Evolutionary conservation across 1,140 invertebrate genomes (phyloP).

Genomic region (Drosophila navojoa): DNA sequence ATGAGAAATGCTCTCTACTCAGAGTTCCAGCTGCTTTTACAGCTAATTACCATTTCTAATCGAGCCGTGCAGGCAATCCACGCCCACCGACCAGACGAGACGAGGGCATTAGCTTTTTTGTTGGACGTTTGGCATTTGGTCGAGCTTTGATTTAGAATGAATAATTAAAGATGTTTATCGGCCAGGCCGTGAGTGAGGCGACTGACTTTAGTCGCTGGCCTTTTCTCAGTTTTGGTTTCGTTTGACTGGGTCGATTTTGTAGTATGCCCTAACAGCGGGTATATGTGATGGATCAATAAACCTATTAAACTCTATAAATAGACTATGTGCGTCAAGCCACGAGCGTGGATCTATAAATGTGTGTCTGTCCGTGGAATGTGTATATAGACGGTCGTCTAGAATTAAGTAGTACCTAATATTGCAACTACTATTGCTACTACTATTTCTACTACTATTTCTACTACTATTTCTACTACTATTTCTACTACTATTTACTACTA

Average conservation of each 20-base stretch:
- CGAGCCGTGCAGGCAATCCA: not conserved
- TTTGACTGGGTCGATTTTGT: not conserved
- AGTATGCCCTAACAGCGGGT: not conserved
- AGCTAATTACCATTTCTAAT: slow-evolving; percentile 48
- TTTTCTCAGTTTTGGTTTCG: slow-evolving; percentile 1
- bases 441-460: no score
- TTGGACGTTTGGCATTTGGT: slow-evolving; percentile 66
- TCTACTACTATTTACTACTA: no score
- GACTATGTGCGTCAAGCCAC: no score
- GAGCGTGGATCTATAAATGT: no score
- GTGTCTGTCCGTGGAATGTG: no score
- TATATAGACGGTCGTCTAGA: no score
- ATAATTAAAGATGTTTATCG: slow-evolving; percentile 76
- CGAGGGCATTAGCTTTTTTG: slow-evolving; percentile 10
- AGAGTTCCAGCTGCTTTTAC: slow-evolving; percentile 13
- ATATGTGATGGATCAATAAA: not conserved
- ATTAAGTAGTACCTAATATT: no score
- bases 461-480: no score
- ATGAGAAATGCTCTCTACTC: not conserved
- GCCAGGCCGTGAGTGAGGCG: slow-evolving; percentile 30
- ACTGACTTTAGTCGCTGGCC: slow-evolving; percentile 45
- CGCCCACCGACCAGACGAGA: not conserved
- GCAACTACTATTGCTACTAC: no score
- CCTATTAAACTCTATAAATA: no score
- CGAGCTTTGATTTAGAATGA: slow-evolving; percentile 65